A percentile compares a stretch with the other conserved stretches of the same genome.
phyloP scores from a whole-genome alignment of 2,797 vertebrate species.

The Lagocephalus sceleratus region DNA sequence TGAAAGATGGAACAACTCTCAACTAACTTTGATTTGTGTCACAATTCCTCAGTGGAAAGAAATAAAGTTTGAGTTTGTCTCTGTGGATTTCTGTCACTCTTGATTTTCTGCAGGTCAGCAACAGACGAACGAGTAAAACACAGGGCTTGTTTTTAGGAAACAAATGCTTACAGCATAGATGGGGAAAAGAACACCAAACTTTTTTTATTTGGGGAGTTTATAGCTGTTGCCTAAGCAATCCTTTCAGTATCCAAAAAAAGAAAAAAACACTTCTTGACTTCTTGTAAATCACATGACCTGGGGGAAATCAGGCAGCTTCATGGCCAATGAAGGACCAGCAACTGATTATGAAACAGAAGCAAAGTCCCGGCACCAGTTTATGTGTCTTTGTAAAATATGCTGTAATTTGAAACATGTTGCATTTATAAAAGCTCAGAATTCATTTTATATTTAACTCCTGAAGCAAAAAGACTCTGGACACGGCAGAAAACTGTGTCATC shows the following conservation, averaged over 20 bases:
- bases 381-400: no score
- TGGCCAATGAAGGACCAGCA: conserved; percentile 40
- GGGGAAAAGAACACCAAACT: no score
- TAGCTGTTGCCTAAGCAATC: neutral
- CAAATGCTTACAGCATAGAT: no score
- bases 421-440: no score
- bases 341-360: conserved; percentile 61
- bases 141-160: no score
- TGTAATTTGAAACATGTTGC: neutral
- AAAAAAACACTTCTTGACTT: conserved; percentile 32
- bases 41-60: neutral
- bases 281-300: conserved; percentile 73
- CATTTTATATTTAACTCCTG: no score
- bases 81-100: neutral
- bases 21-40: no score
- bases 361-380: neutral
- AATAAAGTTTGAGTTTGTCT: conserved; percentile 34
- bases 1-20: no score
- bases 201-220: neutral
- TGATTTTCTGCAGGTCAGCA: neutral
- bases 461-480: no score
- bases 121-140: neutral
- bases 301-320: conserved; percentile 39
- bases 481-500: no score
- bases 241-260: neutral